These are phyloP conservation scores for Heteronetta atricapilla DNA, from an alignment of 2,113 vertebrate species.

Conservation along the genomic window DNA sequence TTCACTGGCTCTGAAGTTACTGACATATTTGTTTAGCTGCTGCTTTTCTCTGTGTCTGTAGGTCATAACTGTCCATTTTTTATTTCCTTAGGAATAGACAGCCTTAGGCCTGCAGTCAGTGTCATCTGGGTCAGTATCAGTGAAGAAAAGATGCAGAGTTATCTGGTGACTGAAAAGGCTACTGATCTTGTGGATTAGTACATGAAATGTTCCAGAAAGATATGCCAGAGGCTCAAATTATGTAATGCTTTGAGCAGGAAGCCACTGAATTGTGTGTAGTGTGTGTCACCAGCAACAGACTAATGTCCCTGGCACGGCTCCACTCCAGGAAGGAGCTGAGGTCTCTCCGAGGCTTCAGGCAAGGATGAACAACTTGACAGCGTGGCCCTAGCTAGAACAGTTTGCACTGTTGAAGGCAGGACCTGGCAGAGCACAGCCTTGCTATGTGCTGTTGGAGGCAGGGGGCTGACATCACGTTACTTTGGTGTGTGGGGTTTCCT, in stretches of 20 bases:
- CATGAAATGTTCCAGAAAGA: conserved; percentile 21
- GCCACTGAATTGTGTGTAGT: background rate
- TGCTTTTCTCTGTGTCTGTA: background rate
- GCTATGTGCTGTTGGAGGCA: background rate
- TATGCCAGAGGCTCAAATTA: conserved; percentile 36
- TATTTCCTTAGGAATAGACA: background rate
- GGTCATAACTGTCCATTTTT: background rate
- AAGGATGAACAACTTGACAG: background rate
- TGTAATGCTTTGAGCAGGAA: conserved; percentile 57
- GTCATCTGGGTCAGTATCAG: background rate
- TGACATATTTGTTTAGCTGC: background rate
- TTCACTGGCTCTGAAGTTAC: background rate
- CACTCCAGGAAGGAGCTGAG: conserved; percentile 57
- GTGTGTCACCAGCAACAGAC: conserved; percentile 45
- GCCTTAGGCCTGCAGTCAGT: background rate
- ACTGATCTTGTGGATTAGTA: background rate
- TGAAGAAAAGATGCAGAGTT: background rate
- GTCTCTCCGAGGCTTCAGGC: background rate
- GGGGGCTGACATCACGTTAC: background rate
- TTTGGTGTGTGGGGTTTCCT: background rate
- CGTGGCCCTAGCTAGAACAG: background rate
- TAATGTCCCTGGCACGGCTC: conserved; percentile 52
- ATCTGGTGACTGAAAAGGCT: background rate
- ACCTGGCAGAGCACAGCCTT: background rate
- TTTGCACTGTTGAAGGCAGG: background rate